Base-by-base conservation (phyloP, 2,797 vertebrate species). In the Galaxias olidus region DNA sequence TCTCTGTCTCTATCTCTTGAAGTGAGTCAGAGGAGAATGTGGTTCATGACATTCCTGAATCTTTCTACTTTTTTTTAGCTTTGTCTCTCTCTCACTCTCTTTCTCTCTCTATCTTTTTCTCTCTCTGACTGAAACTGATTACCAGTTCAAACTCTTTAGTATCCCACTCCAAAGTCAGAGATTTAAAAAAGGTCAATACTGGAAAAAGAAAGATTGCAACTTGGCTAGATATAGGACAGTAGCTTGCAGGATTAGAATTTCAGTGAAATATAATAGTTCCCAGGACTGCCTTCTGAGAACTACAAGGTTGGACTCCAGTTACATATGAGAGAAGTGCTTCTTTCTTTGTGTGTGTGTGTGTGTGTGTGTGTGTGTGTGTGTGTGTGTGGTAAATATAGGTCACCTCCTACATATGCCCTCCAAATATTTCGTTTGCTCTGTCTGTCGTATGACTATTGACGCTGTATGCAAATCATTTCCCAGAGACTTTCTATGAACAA, bases 201-300 rank as follows among this genome's bases (percentile, higher is more conserved):
- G 11, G n/a, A 56, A 56, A 56, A 9, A 5, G 41, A 4, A 12
- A 30, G 13, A 10, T 3, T 2, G 30, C 30, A 30, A 6, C 30
- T 30, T 30, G 30, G 30, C 2, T 30, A 30, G 30, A 30, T 30
- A 30, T 30, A 30, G 30, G 30, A 30, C 30, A 30, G 30, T 30
- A 30, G 30, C 30, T 30, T 3, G 30, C 6, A 30, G 30, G 30
- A 30, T 30, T 30, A 30, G 30, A 6, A 30, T 30, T 6, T 6
- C 30, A 30, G 6, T 30, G 30, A 30, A 30, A 30, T 6, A 30
- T 30, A 30, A 30, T 30, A 30, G 30, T 3, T 30, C 6, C 6
- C 30, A 30, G 30, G 30, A 30, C 30, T 30, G 30, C 2, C 30
- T 30, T 30, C 6, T 77, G 66, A 75, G 59, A 76, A 69, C 74